Base-by-base conservation (phyloP, 2,888 invertebrate genomes). In the Tanypteryx hageni region DNA sequence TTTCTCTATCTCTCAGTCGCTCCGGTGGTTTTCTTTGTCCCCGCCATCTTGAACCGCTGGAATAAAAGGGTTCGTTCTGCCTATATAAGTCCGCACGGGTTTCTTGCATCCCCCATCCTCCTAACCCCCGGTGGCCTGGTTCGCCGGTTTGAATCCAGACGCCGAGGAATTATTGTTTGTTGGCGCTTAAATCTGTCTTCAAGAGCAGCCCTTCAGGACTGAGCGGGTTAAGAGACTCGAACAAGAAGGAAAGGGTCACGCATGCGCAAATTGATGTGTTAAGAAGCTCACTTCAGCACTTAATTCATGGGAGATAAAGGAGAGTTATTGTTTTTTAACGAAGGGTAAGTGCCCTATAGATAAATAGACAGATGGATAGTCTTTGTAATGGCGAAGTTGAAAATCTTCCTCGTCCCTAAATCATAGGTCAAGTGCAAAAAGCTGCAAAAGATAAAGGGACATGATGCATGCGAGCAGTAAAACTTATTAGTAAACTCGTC, bases 91-190 rank as follows among this genome's bases (percentile, higher is more conserved):
- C 76, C 76, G 68, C 11, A 22, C n/a, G 44, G 44, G 44, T 44
- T 5, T 44, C 44, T 44, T n/a, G n/a, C n/a, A n/a, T 5, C 44
- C 5, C 44, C 5, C 44, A 44, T 44, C 44, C 44, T 44, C 44
- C 44, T 44, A 44, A 44, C 44, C 44, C 1, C 44, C 44, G 5
- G 44, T 68, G n/a, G 10, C 68, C n/a, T 68, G 18, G n/a, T 0
- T n/a, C n/a, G 22, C 22, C n/a, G 76, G 13, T 27, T 22, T 27
- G 11, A 27, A 27, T 27, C 76, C 76, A 76, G 76, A 27, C 76
- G 27, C 22, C 22, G 22, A 76, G 76, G 76, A 76, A 76, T 76
- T 76, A 76, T 76, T 76, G 27, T 76, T 76, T 76, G 76, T 68
- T 68, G 68, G n/a, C 68, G 68, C 68, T 13, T 22, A 27, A 76